phyloP scores from a whole-genome alignment of 2,797 vertebrate species.

The Manis crassicaudata region DNA sequence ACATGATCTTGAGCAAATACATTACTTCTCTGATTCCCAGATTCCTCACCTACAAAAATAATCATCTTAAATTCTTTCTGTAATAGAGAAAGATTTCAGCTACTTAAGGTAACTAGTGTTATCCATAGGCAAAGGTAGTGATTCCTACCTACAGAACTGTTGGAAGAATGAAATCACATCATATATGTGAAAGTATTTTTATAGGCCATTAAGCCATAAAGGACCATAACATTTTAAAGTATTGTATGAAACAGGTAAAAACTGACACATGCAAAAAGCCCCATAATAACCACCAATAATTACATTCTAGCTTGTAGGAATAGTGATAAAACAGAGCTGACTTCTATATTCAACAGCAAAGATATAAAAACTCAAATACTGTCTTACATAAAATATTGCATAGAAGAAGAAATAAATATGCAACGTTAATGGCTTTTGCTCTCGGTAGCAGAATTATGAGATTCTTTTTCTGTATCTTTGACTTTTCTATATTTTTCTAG shows the following conservation, averaged over 20 bases:
- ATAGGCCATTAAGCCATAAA: background rate
- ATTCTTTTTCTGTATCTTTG: conserved; percentile 16
- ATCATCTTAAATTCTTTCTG: background rate
- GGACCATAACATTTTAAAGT: background rate
- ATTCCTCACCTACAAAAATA: conserved; percentile 17
- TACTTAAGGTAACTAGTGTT: background rate
- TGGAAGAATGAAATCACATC: conserved; percentile 35
- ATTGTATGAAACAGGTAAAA: conserved; percentile 7
- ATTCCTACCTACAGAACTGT: background rate
- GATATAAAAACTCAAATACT: background rate
- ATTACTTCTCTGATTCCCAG: background rate
- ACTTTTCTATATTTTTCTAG: conserved; percentile 20
- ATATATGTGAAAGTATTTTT: background rate
- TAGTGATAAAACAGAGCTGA: background rate
- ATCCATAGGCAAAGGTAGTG: background rate
- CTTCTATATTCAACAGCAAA: background rate
- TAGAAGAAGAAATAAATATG: background rate
- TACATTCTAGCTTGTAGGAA: background rate
- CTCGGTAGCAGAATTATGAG: background rate
- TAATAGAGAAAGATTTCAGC: background rate
- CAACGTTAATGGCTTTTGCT: background rate
- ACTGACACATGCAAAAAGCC: background rate
- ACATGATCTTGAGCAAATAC: background rate
- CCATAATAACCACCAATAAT: background rate
- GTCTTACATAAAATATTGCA: background rate